Evolutionary conservation across 2,113 vertebrate genomes (phyloP).

Genomic region (Leucoraja erinaceus): DNA sequence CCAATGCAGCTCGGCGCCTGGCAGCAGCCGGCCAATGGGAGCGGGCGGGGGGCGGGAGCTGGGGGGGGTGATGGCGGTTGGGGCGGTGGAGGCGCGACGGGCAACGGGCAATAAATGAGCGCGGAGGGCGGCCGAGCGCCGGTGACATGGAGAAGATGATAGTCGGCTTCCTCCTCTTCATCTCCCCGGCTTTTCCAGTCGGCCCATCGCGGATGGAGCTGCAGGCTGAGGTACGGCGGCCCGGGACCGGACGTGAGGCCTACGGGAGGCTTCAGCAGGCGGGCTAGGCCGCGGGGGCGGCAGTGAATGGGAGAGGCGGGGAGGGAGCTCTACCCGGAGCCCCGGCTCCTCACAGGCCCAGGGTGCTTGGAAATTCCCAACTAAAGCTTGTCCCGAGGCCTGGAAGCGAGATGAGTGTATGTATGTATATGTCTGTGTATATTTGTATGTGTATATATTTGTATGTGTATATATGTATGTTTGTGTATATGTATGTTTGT

Average conservation of each 20-base stretch:
- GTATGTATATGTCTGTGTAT: no score
- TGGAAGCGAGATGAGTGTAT: no score
- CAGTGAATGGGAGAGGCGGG: not conserved
- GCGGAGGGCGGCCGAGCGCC: not conserved
- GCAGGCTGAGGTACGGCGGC: not conserved
- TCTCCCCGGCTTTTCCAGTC: conserved; percentile 28
- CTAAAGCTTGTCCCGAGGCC: not conserved
- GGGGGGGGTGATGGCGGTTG: not conserved
- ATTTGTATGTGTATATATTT: no score
- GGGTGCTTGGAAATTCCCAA: no score
- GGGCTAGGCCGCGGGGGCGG: not conserved
- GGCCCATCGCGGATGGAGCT: conserved; percentile 26
- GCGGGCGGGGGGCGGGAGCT: not conserved
- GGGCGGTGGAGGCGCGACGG: not conserved
- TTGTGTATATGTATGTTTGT: no score
- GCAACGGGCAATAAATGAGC: not conserved
- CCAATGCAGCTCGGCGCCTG: not conserved
- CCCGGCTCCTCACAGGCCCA: not conserved
- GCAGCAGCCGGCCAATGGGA: not conserved
- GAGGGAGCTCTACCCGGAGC: not conserved
- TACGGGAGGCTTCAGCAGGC: not conserved
- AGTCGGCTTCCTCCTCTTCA: conserved; percentile 16
- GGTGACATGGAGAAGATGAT: conserved; percentile 7
- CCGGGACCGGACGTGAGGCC: no score
- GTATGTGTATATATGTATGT: no score